Evolutionary conservation across 2,888 invertebrate species (phyloP).

Genomic region (Caenorhabditis doughertyi): DNA sequence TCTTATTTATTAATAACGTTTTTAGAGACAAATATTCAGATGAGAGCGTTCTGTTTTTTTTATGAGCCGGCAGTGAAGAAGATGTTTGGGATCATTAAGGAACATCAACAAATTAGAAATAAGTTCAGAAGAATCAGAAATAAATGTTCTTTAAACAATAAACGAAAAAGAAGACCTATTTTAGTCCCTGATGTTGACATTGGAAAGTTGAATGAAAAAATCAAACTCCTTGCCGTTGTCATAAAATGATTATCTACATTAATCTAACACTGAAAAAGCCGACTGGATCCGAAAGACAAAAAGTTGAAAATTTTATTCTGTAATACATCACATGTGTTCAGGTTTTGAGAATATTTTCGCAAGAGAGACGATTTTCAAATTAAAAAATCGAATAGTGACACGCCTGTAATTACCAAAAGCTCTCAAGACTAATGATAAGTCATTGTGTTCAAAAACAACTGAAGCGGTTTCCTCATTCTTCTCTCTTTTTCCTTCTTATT

Average conservation of each 20-base stretch:
- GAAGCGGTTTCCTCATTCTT: background rate
- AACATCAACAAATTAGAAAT: background rate
- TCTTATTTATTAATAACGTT: background rate
- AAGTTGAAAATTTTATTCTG: no score
- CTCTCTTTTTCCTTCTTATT: conserved; percentile 4
- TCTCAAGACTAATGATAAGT: conserved; percentile 28
- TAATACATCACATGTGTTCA: no score
- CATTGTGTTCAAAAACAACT: conserved; percentile 49
- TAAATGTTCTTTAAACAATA: background rate
- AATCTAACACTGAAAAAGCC: no score
- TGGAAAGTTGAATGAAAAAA: no score
- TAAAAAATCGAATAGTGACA: background rate
- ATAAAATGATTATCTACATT: no score
- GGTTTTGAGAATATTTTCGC: no score
- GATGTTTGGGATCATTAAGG: no score
- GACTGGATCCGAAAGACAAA: no score
- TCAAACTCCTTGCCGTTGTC: no score
- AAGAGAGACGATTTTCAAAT: background rate
- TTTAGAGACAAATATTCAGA: no score
- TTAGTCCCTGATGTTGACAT: background rate
- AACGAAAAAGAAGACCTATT: background rate
- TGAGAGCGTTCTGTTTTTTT: no score
- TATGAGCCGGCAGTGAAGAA: no score
- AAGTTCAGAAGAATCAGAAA: background rate
- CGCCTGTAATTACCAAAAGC: conserved; percentile 6